Percentiles rank a stretch among this genome's conserved stretches.
phyloP scores from a whole-genome alignment of 1,140 invertebrate genomes.

The Bilobella aurantiaca region DNA sequence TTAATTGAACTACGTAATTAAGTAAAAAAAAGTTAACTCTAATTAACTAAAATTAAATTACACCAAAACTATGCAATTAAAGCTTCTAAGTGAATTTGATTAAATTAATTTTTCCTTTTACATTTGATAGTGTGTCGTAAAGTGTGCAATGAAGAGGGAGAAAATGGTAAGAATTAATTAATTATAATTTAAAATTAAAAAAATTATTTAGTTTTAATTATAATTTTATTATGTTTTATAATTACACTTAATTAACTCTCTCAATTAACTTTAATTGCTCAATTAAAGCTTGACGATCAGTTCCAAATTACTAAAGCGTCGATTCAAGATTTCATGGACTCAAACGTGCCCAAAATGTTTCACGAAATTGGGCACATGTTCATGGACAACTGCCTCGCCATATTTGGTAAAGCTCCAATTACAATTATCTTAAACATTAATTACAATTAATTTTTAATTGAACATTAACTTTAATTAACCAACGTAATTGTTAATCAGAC shows the following conservation, averaged over 20 bases:
- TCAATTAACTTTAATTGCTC: too few species aligned
- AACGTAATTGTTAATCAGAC: too few species aligned
- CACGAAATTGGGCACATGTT: constrained; percentile 1
- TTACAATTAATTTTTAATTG: neutral
- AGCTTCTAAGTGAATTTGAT: neutral
- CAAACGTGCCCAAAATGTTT: constrained; percentile 2
- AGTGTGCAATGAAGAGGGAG: constrained; percentile 9
- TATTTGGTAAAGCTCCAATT: neutral
- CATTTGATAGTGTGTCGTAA: constrained; percentile 14
- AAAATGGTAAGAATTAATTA: constrained; percentile 10
- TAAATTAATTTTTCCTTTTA: neutral
- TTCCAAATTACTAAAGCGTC: neutral
- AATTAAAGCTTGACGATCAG: constrained; percentile 2
- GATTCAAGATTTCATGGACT: constrained; percentile 7
- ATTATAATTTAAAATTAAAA: neutral
- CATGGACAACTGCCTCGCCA: neutral
- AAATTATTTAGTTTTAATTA: neutral
- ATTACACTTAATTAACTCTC: too few species aligned
- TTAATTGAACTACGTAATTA: neutral
- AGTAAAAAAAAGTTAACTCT: constrained; percentile 2
- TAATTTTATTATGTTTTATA: too few species aligned
- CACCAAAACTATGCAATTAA: too few species aligned
- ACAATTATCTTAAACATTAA: neutral
- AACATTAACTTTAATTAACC: too few species aligned
- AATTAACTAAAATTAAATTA: neutral